Conservation (phyloP, 2,113 vertebrate species). For the Crotalus viridis region DNA sequence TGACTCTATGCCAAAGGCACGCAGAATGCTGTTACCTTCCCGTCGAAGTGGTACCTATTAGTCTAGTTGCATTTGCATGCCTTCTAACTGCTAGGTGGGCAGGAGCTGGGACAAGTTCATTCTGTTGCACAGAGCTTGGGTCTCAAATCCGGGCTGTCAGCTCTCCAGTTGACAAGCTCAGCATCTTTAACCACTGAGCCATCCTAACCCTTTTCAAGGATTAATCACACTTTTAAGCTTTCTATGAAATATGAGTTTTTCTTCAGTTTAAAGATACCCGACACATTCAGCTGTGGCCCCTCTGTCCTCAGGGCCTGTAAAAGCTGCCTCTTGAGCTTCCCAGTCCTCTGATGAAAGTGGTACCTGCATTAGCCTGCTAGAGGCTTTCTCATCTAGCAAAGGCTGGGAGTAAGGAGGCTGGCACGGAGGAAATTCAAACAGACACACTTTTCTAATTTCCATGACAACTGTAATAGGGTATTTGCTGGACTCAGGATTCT, state of each 20-base stretch:
- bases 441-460: constrained; percentile 32
- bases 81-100: not conserved
- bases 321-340: not conserved
- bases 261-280: not conserved
- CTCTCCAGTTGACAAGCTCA: not conserved
- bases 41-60: not conserved
- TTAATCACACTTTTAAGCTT: constrained; percentile 64
- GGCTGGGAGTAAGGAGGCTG: not conserved
- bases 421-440: constrained; percentile 7
- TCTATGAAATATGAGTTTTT: constrained; percentile 26
- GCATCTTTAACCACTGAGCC: not conserved
- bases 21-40: not conserved
- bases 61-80: not conserved
- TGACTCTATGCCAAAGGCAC: not conserved
- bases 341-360: not conserved
- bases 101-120: not conserved
- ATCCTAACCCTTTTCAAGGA: constrained; percentile 41
- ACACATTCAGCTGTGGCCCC: rapidly evolving
- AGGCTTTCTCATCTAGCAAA: constrained; percentile 1
- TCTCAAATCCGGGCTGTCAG: not conserved
- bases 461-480: constrained; percentile 24
- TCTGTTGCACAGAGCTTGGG: not conserved
- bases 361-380: rapidly evolving
- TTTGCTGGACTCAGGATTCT: constrained; percentile 1
- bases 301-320: not conserved